Evolutionary conservation across 2,797 vertebrate genomes (phyloP).

Genomic region (Pelodytes ibericus): DNA sequence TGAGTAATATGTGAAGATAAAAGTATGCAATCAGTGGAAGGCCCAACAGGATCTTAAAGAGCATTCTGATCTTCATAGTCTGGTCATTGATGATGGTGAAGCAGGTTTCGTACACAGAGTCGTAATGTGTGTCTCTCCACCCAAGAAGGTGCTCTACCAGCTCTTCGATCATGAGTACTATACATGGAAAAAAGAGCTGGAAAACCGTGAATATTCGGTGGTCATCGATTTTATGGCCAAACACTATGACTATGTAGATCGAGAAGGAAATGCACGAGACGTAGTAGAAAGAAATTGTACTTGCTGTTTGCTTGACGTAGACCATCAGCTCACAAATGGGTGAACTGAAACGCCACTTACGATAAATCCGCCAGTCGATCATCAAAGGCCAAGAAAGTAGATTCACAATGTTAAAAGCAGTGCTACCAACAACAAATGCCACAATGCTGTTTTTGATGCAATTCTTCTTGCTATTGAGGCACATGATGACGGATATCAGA

Average conservation of each 20-base stretch:
- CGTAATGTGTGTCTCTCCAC: constrained; percentile 57
- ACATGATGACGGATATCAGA: constrained; percentile 61
- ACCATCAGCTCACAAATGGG: constrained; percentile 69
- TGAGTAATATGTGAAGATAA: constrained; percentile 64
- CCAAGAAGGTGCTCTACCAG: constrained; percentile 59
- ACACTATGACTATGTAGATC: constrained; percentile 65
- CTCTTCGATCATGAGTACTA: constrained; percentile 61
- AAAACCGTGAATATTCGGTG: constrained; percentile 60
- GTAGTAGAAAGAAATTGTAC: constrained; percentile 67
- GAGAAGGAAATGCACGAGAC: constrained; percentile 70
- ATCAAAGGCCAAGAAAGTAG: constrained; percentile 68
- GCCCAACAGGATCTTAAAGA: constrained; percentile 55
- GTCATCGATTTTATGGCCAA: constrained; percentile 58
- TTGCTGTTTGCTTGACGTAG: constrained; percentile 65
- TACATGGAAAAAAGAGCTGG: constrained; percentile 64
- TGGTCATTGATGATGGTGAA: constrained; percentile 68
- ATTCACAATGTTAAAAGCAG: constrained; percentile 65
- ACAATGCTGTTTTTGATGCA: constrained; percentile 68
- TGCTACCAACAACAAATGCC: constrained; percentile 66
- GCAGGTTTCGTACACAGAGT: constrained; percentile 62
- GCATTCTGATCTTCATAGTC: constrained; percentile 56
- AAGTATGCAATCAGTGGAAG: constrained; percentile 66
- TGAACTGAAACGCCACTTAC: constrained; percentile 65
- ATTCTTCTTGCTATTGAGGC: constrained; percentile 55
- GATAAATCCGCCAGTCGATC: constrained; percentile 66